phyloP scores from a whole-genome alignment of 2,797 vertebrate species.

The Coluber constrictor region DNA sequence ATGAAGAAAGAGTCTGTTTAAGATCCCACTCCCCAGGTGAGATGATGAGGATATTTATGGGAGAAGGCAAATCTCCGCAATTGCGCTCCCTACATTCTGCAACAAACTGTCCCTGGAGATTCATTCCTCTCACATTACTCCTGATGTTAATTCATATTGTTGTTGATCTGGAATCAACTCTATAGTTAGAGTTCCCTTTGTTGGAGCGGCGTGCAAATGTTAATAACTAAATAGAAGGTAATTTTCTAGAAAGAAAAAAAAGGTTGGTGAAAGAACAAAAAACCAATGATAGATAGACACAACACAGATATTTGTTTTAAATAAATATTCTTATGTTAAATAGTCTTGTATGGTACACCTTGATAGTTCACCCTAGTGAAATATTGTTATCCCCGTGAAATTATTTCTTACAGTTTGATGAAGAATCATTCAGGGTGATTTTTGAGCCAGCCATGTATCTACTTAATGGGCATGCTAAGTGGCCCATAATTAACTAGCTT shows the following conservation, averaged over 20 bases:
- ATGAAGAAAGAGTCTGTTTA: not conserved
- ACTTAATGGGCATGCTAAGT: not conserved
- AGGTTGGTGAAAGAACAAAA: not conserved
- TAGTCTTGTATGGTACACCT: not conserved
- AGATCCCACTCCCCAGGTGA: not conserved
- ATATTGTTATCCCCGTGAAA: not conserved
- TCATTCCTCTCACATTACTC: not conserved
- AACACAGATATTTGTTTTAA: not conserved
- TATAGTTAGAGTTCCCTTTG: not conserved
- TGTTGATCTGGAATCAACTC: not conserved
- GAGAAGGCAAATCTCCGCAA: not conserved
- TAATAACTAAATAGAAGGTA: conserved; percentile 7
- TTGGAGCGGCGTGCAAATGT: not conserved
- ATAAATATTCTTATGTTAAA: not conserved
- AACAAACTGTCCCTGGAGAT: not conserved
- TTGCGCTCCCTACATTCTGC: not conserved
- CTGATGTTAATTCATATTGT: not conserved
- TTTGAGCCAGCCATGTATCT: not conserved
- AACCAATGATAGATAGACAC: not conserved
- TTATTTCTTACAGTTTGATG: not conserved
- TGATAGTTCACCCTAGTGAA: not conserved
- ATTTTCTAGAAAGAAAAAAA: not conserved
- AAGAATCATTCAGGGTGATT: not conserved
- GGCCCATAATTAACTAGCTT: not conserved
- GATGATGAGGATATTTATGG: not conserved